These are phyloP conservation scores for Bactericera cockerelli DNA, from an alignment of 1,140 invertebrate genomes.

Conservation along the genomic window DNA sequence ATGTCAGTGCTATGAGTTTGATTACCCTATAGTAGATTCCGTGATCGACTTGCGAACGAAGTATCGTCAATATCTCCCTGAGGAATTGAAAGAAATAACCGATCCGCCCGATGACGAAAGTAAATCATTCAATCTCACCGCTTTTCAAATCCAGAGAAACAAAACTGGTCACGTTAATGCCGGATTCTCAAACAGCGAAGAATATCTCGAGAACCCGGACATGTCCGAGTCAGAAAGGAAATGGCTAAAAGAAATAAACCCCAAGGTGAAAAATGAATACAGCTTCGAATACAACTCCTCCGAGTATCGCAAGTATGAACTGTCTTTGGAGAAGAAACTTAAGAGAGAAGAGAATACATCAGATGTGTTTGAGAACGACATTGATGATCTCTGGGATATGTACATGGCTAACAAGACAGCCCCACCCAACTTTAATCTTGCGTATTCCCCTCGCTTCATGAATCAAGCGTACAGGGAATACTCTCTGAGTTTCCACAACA, in stretches of 20 bases:
- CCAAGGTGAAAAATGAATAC: neutral
- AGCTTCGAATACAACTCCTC: neutral
- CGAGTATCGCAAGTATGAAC: neutral
- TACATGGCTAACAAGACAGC: conserved; percentile 4
- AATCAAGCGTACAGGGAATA: neutral
- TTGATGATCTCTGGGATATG: conserved; percentile 1
- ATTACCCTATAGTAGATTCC: neutral
- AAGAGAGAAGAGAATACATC: neutral
- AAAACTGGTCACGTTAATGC: no score
- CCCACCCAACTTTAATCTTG: neutral
- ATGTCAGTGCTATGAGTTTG: neutral
- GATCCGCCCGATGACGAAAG: neutral
- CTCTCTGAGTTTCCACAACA: neutral
- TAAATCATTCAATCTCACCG: neutral
- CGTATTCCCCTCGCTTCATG: neutral
- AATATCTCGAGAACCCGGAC: neutral
- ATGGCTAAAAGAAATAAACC: neutral
- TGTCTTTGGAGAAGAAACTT: neutral
- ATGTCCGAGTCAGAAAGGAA: neutral
- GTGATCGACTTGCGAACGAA: neutral
- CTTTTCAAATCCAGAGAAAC: neutral
- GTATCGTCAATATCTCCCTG: neutral
- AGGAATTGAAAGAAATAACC: neutral
- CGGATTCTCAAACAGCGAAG: neutral
- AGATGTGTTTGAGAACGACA: neutral